Conservation (phyloP, 2,797 vertebrate genomes). For the Chrosomus eos region DNA sequence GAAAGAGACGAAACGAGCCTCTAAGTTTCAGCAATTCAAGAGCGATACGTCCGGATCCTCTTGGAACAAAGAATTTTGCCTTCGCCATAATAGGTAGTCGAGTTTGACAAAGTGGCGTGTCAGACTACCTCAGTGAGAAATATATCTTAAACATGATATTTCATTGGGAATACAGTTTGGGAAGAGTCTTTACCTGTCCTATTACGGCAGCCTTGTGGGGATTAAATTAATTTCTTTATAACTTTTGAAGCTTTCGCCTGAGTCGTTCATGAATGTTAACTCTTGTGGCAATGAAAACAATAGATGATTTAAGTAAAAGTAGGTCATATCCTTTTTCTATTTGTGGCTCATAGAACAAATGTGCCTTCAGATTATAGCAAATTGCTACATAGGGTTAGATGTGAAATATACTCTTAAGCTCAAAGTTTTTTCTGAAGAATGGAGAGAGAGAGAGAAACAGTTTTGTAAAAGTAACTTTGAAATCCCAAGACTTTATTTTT, state of each 20-base stretch:
- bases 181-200: slow-evolving; percentile 31
- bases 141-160: slow-evolving; percentile 45
- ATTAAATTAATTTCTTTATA: slow-evolving; percentile 26
- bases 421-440: slow-evolving; percentile 38
- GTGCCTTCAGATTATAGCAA: slow-evolving; percentile 44
- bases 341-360: slow-evolving; percentile 47
- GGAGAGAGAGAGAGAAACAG: neutral
- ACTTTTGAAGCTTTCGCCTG: neutral
- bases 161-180: slow-evolving; percentile 30
- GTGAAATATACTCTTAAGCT: slow-evolving; percentile 40
- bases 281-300: slow-evolving; percentile 39
- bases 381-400: slow-evolving; percentile 38
- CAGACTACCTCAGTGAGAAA: slow-evolving; percentile 51
- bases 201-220: neutral
- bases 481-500: slow-evolving; percentile 30
- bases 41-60: slow-evolving; percentile 27
- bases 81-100: slow-evolving; percentile 44
- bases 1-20: slow-evolving; percentile 41
- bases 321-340: slow-evolving; percentile 44
- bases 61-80: slow-evolving; percentile 50
- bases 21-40: slow-evolving; percentile 54
- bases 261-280: neutral
- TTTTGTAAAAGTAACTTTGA: slow-evolving; percentile 40
- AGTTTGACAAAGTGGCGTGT: slow-evolving; percentile 48
- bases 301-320: slow-evolving; percentile 42